Evolutionary conservation across 2,113 vertebrate species (phyloP).

Genomic region (Naja naja): DNA sequence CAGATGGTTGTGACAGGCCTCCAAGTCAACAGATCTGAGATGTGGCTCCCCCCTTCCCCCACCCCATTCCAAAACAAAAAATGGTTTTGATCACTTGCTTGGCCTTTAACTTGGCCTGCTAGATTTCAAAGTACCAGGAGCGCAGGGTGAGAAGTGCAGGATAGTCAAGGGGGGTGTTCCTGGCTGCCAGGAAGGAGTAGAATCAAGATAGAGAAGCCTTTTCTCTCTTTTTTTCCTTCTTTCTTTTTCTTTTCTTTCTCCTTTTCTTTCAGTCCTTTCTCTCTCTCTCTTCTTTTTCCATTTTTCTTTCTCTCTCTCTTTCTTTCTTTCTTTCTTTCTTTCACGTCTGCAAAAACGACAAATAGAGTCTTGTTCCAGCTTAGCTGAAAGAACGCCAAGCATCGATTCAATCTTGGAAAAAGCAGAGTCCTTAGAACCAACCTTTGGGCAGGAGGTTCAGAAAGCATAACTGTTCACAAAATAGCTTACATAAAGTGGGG

Average conservation of each 20-base stretch:
- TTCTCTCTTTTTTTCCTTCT: too few relatives aligned
- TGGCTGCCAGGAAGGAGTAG: background rate
- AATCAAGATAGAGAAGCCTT: background rate
- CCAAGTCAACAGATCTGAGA: background rate
- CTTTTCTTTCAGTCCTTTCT: too few relatives aligned
- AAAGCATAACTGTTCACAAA: background rate
- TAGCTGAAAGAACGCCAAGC: background rate
- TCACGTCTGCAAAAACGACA: background rate
- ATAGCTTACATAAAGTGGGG: background rate
- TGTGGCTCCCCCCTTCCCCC: background rate
- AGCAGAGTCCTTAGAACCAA: background rate
- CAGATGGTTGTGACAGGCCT: background rate
- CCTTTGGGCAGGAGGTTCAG: background rate
- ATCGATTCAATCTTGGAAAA: background rate
- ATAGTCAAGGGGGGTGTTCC: background rate
- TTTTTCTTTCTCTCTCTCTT: too few relatives aligned
- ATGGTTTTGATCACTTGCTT: background rate
- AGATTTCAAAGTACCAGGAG: background rate
- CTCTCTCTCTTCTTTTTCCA: too few relatives aligned
- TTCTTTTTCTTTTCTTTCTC: too few relatives aligned
- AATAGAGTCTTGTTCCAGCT: background rate
- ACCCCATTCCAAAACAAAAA: background rate
- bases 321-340: rapidly evolving
- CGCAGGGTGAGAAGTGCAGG: background rate
- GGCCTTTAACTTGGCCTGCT: background rate